These are phyloP conservation scores for Oegoconia quadripuncta DNA, from an alignment of 2,888 invertebrate genomes.

Conservation along the genomic window DNA sequence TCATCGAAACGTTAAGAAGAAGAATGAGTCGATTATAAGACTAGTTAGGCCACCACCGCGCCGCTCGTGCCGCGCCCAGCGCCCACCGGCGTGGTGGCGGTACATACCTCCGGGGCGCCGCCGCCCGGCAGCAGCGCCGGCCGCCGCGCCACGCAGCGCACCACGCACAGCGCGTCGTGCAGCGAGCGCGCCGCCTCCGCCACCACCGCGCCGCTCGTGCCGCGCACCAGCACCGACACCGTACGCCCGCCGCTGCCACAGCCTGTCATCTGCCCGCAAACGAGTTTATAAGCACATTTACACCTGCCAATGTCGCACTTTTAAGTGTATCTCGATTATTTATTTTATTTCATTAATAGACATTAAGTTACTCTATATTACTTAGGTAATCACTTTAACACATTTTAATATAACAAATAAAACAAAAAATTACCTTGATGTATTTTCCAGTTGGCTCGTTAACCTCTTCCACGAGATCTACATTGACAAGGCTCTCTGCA, in stretches of 20 bases:
- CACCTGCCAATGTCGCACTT: too few species aligned
- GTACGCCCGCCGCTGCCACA: conserved; percentile 93
- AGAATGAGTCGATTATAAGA: too few species aligned
- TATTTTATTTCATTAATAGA: too few species aligned
- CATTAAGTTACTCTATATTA: too few species aligned
- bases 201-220: conserved; percentile 90
- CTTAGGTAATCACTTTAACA: too few species aligned
- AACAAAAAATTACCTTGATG: conserved; percentile 88
- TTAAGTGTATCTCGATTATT: too few species aligned
- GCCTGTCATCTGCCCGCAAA: conserved; percentile 84
- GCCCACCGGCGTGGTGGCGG: too few species aligned
- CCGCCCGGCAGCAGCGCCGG: conserved; percentile 96
- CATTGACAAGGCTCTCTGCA: conserved; percentile 93
- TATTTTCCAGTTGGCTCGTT: conserved; percentile 92
- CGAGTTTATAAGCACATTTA: too few species aligned
- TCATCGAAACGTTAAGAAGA: too few species aligned
- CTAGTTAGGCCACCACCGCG: too few species aligned
- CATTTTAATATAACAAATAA: too few species aligned
- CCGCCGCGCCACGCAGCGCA: conserved; percentile 97
- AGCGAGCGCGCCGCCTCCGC: conserved; percentile 95
- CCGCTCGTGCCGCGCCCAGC: too few species aligned
- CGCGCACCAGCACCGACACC: conserved; percentile 94
- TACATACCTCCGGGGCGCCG: conserved; percentile 90
- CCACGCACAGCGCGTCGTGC: conserved; percentile 94
- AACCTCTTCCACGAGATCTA: conserved; percentile 97